These are phyloP conservation scores for Chaenodraco wilsoni DNA, from an alignment of 2,797 vertebrate genomes.

Conservation along the genomic window DNA sequence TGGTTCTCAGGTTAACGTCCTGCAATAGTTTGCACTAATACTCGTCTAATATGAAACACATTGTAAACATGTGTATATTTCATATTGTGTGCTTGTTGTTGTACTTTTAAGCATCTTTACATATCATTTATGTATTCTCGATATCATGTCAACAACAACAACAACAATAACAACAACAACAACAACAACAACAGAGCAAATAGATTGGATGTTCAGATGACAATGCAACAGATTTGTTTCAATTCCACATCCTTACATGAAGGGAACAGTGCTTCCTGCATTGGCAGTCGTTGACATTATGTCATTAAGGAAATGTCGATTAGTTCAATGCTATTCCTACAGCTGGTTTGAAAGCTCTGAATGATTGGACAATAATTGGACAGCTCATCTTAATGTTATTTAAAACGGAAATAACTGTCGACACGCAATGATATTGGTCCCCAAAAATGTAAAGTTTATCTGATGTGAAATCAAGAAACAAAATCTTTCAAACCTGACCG, in stretches of 20 bases:
- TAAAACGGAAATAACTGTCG: no score
- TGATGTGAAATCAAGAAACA: neutral
- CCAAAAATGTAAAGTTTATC: neutral
- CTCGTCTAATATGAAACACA: neutral
- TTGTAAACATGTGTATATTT: neutral
- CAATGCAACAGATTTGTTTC: neutral
- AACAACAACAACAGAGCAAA: neutral
- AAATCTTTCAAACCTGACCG: neutral
- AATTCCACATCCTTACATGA: neutral
- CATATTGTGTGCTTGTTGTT: neutral
- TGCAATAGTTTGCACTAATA: no score
- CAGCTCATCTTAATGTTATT: neutral
- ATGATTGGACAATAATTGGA: neutral
- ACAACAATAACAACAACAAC: neutral
- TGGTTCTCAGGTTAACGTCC: neutral
- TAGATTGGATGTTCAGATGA: no score
- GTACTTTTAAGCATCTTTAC: neutral
- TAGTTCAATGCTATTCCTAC: neutral
- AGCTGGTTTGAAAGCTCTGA: slow-evolving; percentile 6
- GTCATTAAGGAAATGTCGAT: neutral
- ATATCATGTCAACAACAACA: neutral
- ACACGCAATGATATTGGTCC: neutral
- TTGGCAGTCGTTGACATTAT: neutral
- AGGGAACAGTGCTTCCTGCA: neutral
- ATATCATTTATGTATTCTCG: neutral